Evolutionary conservation across 2,113 vertebrate species (phyloP).

Genomic region (Ageneiosus marmoratus): DNA sequence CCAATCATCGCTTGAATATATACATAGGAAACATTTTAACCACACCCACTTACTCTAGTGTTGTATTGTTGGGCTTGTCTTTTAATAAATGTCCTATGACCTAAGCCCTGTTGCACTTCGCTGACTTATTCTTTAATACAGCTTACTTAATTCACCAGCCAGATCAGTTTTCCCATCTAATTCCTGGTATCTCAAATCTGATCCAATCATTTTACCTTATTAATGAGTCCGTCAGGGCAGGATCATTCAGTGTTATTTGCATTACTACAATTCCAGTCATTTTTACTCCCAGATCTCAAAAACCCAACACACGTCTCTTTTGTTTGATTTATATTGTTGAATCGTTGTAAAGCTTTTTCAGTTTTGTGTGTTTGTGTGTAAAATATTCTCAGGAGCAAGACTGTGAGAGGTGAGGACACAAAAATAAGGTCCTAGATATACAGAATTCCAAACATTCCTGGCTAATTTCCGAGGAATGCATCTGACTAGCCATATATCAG

Average conservation of each 20-base stretch:
- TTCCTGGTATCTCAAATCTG: not conserved
- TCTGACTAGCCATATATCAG: not conserved
- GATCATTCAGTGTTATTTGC: not conserved
- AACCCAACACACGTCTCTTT: not conserved
- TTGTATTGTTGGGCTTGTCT: not conserved
- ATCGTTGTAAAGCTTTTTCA: not conserved
- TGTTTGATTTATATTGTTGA: not conserved
- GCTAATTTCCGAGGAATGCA: slow-evolving; percentile 2
- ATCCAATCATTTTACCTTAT: not conserved
- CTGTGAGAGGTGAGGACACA: not conserved
- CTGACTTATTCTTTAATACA: not conserved
- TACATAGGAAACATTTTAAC: not conserved
- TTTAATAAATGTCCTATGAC: not conserved
- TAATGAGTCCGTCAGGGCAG: not conserved
- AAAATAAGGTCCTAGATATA: not conserved
- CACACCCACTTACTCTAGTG: not conserved
- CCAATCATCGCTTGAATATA: not conserved
- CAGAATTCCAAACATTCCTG: not conserved
- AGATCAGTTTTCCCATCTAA: not conserved
- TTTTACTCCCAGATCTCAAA: not conserved
- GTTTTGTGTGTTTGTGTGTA: too few species aligned
- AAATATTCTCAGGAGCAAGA: not conserved
- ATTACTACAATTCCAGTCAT: not conserved
- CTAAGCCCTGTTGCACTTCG: not conserved
- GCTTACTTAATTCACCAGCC: not conserved